These are phyloP conservation scores for Onthophagus taurus DNA, from an alignment of 1,140 invertebrate genomes.

Conservation along the genomic window DNA sequence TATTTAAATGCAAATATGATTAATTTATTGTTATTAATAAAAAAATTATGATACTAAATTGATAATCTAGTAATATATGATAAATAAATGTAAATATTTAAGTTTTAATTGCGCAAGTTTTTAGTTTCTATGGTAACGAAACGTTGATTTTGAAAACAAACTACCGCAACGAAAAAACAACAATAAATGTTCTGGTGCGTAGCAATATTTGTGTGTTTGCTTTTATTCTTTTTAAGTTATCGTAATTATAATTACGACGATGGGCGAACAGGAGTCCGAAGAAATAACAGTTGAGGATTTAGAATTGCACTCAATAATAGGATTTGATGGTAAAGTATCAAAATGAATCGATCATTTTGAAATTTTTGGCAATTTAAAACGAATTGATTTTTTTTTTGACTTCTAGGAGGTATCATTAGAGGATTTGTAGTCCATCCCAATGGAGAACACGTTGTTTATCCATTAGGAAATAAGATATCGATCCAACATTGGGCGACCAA, in stretches of 20 bases:
- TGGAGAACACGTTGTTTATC: conserved; percentile 65
- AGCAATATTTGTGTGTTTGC: not conserved
- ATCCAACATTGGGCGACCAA: conserved; percentile 64
- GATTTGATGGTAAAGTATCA: conserved; percentile 61
- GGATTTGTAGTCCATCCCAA: conserved; percentile 72
- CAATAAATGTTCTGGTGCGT: conserved; percentile 1
- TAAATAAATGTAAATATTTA: no score
- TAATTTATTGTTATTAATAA: no score
- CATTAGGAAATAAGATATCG: conserved; percentile 75
- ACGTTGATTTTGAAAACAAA: not conserved
- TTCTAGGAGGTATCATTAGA: conserved; percentile 53
- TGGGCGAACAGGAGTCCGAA: conserved; percentile 16
- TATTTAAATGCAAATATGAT: no score
- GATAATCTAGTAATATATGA: no score
- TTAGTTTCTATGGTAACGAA: not conserved
- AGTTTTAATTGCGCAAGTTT: no score
- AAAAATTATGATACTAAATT: no score
- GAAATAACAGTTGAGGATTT: conserved; percentile 48
- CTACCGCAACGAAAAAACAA: no score
- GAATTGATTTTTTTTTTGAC: conserved; percentile 12
- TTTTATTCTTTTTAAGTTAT: not conserved
- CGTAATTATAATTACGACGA: conserved; percentile 4
- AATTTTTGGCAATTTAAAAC: conserved; percentile 10
- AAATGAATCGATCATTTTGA: no score
- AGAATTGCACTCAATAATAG: conserved; percentile 55